Evolutionary conservation across 1,140 invertebrate species (phyloP), one percentile per base, ranked within the genome.

Genomic region (Ceratina australensis): DNA sequence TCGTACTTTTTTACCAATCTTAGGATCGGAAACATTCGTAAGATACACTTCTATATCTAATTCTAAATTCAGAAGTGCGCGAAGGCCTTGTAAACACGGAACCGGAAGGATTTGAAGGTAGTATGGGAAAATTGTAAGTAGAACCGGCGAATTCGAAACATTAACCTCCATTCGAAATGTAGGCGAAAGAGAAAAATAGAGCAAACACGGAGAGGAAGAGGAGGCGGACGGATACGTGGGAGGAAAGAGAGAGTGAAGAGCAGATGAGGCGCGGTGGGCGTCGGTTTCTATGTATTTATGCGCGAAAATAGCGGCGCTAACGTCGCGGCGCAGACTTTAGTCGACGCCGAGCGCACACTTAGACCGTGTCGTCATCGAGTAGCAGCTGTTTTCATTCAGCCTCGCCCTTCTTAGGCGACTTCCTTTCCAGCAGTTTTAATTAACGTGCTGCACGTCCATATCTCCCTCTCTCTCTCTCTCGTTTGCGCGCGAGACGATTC

Each of bases 341-440:
- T 54, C 54, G 52, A 59, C 26, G 63, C 61, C 54, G 65, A 77
- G 72, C 74, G 60, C 78, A 73, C 77, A 82, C 71, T 79, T 78
- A 82, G 81, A 86, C 79, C 84, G 85, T 89, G 88, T 89, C 89
- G 88, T 91, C 90, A 90, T 90, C 85, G 80, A 80, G 72, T 72
- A 82, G 88, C 90, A 91, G 89, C 89, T 91, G 90, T 91, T 91
- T 90, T 86, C 89, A 91, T 91, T 90, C 86, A 90, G 77, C 84
- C 81, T 87, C 84, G 83, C 87, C 86, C 86, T 86, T 91, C 85
- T 89, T 88, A 88, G 77, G 80, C 81, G 66, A 89, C 89, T 90
- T 90, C 89, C 89, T 90, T 82, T 86, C 63, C 78, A 80, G 66
- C 68, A 79, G 79, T 82, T 81, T 83, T 85, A 86, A 85, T 84